A percentile compares a stretch with the other conserved stretches of the same genome.
Evolutionary conservation across 2,888 invertebrate genomes (phyloP).

Genomic region (Lampropteryx suffumata): DNA sequence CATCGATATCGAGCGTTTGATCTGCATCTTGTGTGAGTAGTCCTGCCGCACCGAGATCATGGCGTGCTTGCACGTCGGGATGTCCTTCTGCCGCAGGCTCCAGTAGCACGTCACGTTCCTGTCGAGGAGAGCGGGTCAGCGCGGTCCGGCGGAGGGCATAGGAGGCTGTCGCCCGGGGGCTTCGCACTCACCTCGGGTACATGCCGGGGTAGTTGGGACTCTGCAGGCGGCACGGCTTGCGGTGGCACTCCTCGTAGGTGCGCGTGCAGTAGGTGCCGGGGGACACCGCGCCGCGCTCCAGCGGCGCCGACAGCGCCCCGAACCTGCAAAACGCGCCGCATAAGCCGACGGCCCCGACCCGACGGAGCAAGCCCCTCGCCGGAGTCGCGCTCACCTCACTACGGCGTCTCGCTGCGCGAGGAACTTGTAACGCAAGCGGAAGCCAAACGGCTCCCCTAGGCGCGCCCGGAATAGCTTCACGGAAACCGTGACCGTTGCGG

Average conservation of each 20-base stretch:
- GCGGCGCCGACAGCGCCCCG: conserved; percentile 88
- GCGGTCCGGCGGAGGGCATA: too few relatives aligned
- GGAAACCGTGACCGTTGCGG: conserved; percentile 93
- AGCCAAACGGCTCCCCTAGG: conserved; percentile 89
- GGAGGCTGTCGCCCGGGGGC: too few relatives aligned
- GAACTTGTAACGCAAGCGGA: conserved; percentile 91
- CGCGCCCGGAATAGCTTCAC: conserved; percentile 89
- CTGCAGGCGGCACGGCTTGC: conserved; percentile 92
- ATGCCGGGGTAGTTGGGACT: conserved; percentile 96
- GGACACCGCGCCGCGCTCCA: conserved; percentile 92
- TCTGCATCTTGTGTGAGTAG: conserved; percentile 88
- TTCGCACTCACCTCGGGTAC: conserved; percentile 80
- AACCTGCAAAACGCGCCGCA: conserved; percentile 72
- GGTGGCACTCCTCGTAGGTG: conserved; percentile 92
- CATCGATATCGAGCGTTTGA: conserved; percentile 85
- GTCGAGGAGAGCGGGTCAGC: conserved; percentile 6
- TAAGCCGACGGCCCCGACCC: too few relatives aligned
- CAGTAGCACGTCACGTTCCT: conserved; percentile 96
- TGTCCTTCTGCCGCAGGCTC: conserved; percentile 92
- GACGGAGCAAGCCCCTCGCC: too few relatives aligned
- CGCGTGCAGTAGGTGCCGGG: conserved; percentile 93
- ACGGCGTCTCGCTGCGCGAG: conserved; percentile 90
- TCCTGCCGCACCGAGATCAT: conserved; percentile 94
- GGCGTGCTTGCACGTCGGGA: conserved; percentile 94
- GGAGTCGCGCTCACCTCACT: conserved; percentile 84